Conservation (phyloP, 2,797 vertebrate genomes). For the Acipenser oxyrinchus region DNA sequence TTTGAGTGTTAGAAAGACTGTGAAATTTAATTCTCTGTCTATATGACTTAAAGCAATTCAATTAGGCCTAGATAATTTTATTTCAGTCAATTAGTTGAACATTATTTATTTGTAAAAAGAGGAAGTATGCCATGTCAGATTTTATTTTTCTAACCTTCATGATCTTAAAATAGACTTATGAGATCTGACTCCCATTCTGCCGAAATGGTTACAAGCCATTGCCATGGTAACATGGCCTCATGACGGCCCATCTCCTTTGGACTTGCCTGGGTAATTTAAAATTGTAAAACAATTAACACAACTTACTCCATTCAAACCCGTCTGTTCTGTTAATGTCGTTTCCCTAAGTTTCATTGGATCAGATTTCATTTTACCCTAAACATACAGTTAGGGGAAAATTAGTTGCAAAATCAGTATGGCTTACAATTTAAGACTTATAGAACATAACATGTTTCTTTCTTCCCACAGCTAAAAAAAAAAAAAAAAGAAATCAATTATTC, state of each 20-base stretch:
- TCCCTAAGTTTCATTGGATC: slow-evolving; percentile 48
- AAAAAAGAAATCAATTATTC: slow-evolving; percentile 59
- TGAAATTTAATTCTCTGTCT: slow-evolving; percentile 26
- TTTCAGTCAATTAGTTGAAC: too few relatives aligned
- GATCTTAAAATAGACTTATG: slow-evolving; percentile 50
- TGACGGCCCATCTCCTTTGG: too few relatives aligned
- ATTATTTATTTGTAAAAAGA: slow-evolving; percentile 47
- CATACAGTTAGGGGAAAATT: slow-evolving; percentile 36
- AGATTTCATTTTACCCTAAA: slow-evolving; percentile 70
- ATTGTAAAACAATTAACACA: slow-evolving; percentile 28
- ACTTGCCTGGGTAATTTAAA: slow-evolving; percentile 49
- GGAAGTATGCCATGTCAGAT: slow-evolving; percentile 67
- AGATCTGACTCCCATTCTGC: slow-evolving; percentile 56
- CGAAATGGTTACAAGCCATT: slow-evolving; percentile 49
- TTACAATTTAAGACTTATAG: slow-evolving; percentile 64
- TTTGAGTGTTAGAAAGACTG: slow-evolving; percentile 70
- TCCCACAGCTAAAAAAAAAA: slow-evolving; percentile 25
- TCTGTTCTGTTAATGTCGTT: slow-evolving; percentile 54
- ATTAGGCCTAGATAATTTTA: too few relatives aligned
- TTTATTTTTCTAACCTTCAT: slow-evolving; percentile 52
- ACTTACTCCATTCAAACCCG: slow-evolving; percentile 53
- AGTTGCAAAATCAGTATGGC: slow-evolving; percentile 57
- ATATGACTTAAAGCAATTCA: too few relatives aligned
- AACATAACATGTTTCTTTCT: not conserved
- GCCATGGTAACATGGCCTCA: too few relatives aligned